A percentile compares a stretch with the other conserved stretches of the same genome.
These are phyloP conservation scores for Chrysomallon squamiferum DNA, from an alignment of 1,140 invertebrate species.

Conservation along the genomic window DNA sequence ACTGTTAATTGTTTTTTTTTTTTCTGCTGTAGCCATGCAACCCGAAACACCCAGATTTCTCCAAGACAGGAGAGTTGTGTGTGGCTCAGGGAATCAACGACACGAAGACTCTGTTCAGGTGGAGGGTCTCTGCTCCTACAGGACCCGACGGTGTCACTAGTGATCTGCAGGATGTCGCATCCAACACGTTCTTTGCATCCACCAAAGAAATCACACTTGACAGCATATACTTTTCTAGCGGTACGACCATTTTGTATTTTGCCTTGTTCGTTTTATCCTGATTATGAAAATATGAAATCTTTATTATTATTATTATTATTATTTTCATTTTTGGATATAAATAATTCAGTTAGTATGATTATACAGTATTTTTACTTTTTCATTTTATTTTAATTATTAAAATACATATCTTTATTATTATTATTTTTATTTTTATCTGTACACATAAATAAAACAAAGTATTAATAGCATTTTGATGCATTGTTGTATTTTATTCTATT, in stretches of 20 bases:
- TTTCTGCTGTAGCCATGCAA: conserved; percentile 58
- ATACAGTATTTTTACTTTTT: no score
- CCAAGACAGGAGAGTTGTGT: conserved; percentile 53
- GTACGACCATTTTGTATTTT: conserved; percentile 28
- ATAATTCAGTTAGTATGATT: no score
- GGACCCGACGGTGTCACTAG: conserved; percentile 47
- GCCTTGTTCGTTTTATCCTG: neutral
- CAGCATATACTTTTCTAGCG: conserved; percentile 62
- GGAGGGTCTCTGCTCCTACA: conserved; percentile 58
- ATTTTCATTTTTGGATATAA: no score
- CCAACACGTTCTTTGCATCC: conserved; percentile 60
- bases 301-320: no score
- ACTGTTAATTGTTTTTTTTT: no score
- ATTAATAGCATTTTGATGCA: no score
- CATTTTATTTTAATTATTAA: no score
- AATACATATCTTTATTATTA: no score
- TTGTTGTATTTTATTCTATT: no score
- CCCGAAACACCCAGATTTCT: conserved; percentile 60
- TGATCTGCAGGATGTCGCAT: conserved; percentile 53
- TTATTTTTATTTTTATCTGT: no score
- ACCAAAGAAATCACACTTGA: conserved; percentile 58
- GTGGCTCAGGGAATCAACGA: conserved; percentile 58
- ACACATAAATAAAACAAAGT: no score
- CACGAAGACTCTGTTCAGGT: conserved; percentile 57
- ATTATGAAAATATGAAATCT: no score